These are phyloP conservation scores for Chrysopilus asiliformis DNA, from an alignment of 2,888 invertebrate genomes.

Conservation along the genomic window DNA sequence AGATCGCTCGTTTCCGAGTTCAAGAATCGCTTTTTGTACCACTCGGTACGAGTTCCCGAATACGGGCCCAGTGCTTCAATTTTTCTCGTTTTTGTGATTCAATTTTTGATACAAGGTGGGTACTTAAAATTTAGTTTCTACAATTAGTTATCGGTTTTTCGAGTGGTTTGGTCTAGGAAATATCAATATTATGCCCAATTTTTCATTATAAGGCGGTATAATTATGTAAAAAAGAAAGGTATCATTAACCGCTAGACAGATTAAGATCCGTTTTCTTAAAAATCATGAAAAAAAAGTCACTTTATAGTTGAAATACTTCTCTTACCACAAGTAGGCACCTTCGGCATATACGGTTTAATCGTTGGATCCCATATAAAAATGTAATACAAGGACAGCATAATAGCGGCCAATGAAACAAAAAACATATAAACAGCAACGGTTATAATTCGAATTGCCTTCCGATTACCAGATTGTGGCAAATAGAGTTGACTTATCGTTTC, in stretches of 20 bases:
- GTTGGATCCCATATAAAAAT: conserved; percentile 85
- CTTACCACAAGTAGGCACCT: conserved; percentile 34
- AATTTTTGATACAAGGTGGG: too few relatives aligned
- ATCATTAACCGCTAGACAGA: too few relatives aligned
- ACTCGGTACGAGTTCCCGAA: too few relatives aligned
- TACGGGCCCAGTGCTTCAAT: too few relatives aligned
- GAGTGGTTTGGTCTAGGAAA: neutral
- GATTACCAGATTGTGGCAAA: conserved; percentile 71
- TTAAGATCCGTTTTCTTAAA: too few relatives aligned
- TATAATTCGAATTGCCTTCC: conserved; percentile 78
- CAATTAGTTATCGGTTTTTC: too few relatives aligned
- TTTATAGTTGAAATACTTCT: too few relatives aligned
- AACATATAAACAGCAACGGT: conserved; percentile 90
- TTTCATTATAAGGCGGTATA: neutral
- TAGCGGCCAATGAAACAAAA: conserved; percentile 86
- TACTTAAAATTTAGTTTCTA: too few relatives aligned
- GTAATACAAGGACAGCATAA: conserved; percentile 87
- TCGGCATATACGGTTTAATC: conserved; percentile 33
- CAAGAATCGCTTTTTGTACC: too few relatives aligned
- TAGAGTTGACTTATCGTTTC: conserved; percentile 36
- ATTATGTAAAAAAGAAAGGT: neutral
- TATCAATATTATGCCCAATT: neutral
- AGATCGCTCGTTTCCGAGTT: too few relatives aligned
- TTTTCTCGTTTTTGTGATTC: too few relatives aligned
- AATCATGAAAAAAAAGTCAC: too few relatives aligned